These are phyloP conservation scores for Lucilia cuprina DNA, from an alignment of 1,140 invertebrate genomes.

Conservation along the genomic window DNA sequence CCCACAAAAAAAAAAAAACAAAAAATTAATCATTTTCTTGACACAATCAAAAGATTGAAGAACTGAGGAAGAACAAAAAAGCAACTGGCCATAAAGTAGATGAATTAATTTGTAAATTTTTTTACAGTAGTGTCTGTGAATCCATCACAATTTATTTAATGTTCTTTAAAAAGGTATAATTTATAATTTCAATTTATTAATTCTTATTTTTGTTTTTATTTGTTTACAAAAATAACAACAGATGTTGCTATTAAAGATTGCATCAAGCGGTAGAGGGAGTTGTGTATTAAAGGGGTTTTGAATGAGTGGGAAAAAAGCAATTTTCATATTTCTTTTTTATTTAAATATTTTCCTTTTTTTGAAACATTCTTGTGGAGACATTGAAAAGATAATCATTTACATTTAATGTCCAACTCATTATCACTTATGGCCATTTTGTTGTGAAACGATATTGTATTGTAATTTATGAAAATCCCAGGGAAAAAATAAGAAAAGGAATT, in stretches of 20 bases:
- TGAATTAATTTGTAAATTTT: neutral
- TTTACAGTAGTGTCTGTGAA: neutral
- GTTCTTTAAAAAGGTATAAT: conserved; percentile 1
- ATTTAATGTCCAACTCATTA: conserved; percentile 30
- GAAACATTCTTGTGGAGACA: conserved; percentile 27
- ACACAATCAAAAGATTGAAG: neutral
- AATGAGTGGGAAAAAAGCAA: neutral
- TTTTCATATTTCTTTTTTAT: neutral
- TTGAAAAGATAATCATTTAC: conserved; percentile 33
- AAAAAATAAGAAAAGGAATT: neutral
- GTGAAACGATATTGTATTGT: neutral
- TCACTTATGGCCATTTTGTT: conserved; percentile 20
- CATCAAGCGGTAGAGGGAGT: neutral
- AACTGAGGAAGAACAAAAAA: neutral
- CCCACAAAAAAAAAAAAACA: neutral
- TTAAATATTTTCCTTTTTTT: neutral
- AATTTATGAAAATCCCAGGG: neutral
- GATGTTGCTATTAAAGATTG: neutral
- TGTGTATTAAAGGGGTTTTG: neutral
- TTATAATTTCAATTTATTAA: neutral
- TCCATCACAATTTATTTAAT: neutral
- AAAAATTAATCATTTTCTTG: conserved; percentile 12
- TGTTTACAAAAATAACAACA: neutral
- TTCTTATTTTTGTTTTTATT: neutral
- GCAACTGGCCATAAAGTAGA: neutral